Percentiles rank a stretch among this genome's conserved stretches.
phyloP scores from a whole-genome alignment of 2,797 vertebrate species.

The Pampus argenteus region DNA sequence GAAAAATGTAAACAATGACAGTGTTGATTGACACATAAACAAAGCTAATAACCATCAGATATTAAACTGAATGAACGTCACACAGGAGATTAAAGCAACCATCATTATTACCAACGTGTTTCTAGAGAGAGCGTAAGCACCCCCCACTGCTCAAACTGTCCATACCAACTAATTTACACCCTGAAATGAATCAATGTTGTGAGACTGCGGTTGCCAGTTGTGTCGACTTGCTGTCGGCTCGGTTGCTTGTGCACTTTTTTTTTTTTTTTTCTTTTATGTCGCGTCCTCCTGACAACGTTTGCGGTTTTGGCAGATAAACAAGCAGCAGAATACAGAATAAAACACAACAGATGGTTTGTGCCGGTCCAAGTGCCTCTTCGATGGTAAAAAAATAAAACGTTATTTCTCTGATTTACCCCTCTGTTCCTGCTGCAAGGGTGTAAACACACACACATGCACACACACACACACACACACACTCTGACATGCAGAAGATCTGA shows the following conservation, averaged over 20 bases:
- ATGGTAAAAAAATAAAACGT: constrained; percentile 68
- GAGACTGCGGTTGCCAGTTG: constrained; percentile 51
- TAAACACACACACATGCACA: constrained; percentile 22
- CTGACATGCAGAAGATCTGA: constrained; percentile 66
- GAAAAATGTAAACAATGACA: not conserved
- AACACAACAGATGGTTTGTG: constrained; percentile 73
- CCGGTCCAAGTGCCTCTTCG: constrained; percentile 64
- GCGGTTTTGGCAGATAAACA: constrained; percentile 59
- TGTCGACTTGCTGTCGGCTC: constrained; percentile 59
- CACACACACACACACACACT: constrained; percentile 35
- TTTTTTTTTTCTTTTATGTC: constrained; percentile 52
- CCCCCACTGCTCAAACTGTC: constrained; percentile 21
- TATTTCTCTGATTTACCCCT: constrained; percentile 46
- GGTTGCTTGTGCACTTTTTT: constrained; percentile 49
- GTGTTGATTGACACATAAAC: not conserved
- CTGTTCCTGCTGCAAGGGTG: constrained; percentile 29
- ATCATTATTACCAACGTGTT: too few relatives aligned
- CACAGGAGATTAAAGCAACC: constrained; percentile 22
- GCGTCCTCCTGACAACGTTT: constrained; percentile 60
- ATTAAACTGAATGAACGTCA: constrained; percentile 14
- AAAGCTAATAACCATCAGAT: not conserved
- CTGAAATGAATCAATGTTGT: constrained; percentile 51
- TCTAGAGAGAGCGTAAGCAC: not conserved
- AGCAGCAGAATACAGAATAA: constrained; percentile 58
- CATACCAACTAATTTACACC: constrained; percentile 52